Conservation (phyloP, 2,113 vertebrate genomes). For the Microtus ochrogaster region DNA sequence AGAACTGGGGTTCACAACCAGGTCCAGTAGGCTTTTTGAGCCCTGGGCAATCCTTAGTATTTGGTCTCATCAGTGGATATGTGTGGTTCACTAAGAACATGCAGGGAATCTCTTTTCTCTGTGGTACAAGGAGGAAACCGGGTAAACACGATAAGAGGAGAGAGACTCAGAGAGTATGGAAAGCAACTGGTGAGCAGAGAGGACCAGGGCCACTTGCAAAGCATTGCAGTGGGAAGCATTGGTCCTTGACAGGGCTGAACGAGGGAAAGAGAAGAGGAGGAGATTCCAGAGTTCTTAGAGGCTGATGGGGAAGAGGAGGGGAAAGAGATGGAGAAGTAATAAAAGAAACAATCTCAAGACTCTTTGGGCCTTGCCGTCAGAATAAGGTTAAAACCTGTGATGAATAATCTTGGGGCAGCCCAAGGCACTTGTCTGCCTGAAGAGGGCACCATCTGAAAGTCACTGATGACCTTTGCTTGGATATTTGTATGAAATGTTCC, state of each 20-base stretch:
- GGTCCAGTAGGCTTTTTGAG: background rate
- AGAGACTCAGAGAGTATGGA: background rate
- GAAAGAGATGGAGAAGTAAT: background rate
- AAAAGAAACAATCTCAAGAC: background rate
- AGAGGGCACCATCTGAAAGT: fast-evolving
- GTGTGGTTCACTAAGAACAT: background rate
- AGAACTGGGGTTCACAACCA: background rate
- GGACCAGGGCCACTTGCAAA: fast-evolving
- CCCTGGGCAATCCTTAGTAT: no score
- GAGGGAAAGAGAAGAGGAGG: background rate
- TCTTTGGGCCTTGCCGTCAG: background rate
- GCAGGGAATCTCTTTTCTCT: no score
- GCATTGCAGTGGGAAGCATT: background rate
- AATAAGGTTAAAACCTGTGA: background rate
- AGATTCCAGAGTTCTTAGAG: background rate
- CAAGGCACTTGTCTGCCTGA: background rate
- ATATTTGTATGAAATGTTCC: constrained; percentile 8
- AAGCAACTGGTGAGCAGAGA: background rate
- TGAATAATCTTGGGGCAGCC: background rate
- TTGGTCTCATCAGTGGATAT: background rate
- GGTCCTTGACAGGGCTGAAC: background rate
- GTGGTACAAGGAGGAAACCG: no score
- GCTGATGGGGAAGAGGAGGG: background rate
- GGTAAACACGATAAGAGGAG: no score
- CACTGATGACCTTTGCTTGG: background rate